Evolutionary conservation across 2,797 vertebrate genomes (phyloP).

Genomic region (Acanthornis magna): DNA sequence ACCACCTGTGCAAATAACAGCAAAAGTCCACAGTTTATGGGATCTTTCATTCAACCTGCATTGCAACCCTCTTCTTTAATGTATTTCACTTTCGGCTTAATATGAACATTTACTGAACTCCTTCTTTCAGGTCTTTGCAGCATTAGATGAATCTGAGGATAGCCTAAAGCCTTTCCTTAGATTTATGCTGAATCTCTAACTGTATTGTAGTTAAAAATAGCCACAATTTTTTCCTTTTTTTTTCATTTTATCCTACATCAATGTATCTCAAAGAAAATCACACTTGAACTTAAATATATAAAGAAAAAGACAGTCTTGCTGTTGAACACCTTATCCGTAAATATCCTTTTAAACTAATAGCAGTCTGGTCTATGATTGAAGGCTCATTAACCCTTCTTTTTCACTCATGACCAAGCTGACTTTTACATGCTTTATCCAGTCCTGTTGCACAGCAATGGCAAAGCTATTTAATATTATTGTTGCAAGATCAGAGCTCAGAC

Average conservation of each 20-base stretch:
- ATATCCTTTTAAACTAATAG: neutral
- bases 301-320: neutral
- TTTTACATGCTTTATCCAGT: neutral
- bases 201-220: neutral
- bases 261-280: neutral
- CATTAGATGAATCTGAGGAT: neutral
- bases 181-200: neutral
- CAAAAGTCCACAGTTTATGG: neutral
- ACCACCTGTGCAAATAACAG: neutral
- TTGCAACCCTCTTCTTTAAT: neutral
- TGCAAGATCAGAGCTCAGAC: neutral
- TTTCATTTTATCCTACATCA: neutral
- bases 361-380: neutral
- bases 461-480: neutral
- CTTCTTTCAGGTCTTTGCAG: neutral
- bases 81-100: neutral
- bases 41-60: neutral
- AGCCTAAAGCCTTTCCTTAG: neutral
- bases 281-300: neutral
- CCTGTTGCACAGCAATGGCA: neutral
- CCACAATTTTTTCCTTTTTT: neutral
- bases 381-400: neutral
- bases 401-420: neutral
- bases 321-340: neutral
- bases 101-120: neutral